These are phyloP conservation scores for Serripes groenlandicus DNA, from an alignment of 2,888 invertebrate species.

Conservation along the genomic window DNA sequence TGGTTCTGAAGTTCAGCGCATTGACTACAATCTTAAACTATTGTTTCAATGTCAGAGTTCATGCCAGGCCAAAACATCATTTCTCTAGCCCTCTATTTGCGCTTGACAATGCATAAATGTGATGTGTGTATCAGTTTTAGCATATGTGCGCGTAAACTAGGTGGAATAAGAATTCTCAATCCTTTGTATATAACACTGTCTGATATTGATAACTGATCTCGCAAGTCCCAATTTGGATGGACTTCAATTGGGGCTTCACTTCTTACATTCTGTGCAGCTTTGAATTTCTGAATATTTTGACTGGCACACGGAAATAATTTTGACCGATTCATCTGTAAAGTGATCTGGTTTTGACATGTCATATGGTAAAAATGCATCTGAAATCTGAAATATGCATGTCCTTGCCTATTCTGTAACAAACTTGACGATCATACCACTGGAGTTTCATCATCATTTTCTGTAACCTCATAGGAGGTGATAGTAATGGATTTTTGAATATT, in stretches of 20 bases:
- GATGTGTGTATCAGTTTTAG: slow-evolving; percentile 43
- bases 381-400: slow-evolving; percentile 31
- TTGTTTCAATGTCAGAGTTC: slow-evolving; percentile 55
- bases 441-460: slow-evolving; percentile 43
- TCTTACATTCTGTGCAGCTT: slow-evolving; percentile 29
- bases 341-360: too few relatives aligned
- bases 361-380: slow-evolving; percentile 61
- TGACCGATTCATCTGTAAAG: slow-evolving; percentile 3
- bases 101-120: slow-evolving; percentile 62
- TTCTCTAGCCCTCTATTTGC: slow-evolving; percentile 58
- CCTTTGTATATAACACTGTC: slow-evolving; percentile 62
- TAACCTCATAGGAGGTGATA: slow-evolving; percentile 37
- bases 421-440: slow-evolving; percentile 57
- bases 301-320: slow-evolving; percentile 36
- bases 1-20: slow-evolving; percentile 51
- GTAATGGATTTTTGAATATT: slow-evolving; percentile 42
- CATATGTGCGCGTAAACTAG: slow-evolving; percentile 52
- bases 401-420: slow-evolving; percentile 47
- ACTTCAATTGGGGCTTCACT: slow-evolving; percentile 39
- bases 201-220: slow-evolving; percentile 37
- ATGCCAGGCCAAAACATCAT: slow-evolving; percentile 56
- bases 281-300: slow-evolving; percentile 28
- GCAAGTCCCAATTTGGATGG: slow-evolving; percentile 39
- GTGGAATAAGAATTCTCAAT: too few relatives aligned
- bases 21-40: slow-evolving; percentile 43